These are phyloP conservation scores for Lindbergichthys nudifrons DNA, from an alignment of 2,797 vertebrate species.

Conservation along the genomic window DNA sequence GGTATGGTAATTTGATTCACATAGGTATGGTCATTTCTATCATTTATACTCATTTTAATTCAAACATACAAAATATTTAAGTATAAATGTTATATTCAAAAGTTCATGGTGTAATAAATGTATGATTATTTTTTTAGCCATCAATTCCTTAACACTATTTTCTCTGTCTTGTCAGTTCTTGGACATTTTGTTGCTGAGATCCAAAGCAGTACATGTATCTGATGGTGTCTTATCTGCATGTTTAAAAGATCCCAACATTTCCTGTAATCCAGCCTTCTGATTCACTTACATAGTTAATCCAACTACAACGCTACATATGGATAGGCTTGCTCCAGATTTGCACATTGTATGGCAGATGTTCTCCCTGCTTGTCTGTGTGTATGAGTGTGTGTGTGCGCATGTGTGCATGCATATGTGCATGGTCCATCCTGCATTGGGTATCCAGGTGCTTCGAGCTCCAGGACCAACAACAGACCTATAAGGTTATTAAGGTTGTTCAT, in stretches of 20 bases:
- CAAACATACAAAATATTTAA: too few relatives aligned
- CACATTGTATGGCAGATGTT: conserved; percentile 62
- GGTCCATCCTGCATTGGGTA: conserved; percentile 36
- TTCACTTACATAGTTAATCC: conserved; percentile 65
- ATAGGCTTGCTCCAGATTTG: conserved; percentile 56
- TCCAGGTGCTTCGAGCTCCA: conserved; percentile 63
- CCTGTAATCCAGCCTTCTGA: conserved; percentile 55
- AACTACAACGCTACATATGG: conserved; percentile 54
- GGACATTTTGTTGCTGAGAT: conserved; percentile 13
- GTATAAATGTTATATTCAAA: too few relatives aligned
- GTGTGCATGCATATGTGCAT: conserved; percentile 6
- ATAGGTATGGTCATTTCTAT: too few relatives aligned
- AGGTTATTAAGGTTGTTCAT: conserved; percentile 81
- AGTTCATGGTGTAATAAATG: too few relatives aligned
- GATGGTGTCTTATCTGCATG: conserved; percentile 35
- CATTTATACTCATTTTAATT: too few relatives aligned
- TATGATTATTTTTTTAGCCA: too few relatives aligned
- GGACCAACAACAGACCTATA: conserved; percentile 59
- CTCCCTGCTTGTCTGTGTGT: conserved; percentile 22
- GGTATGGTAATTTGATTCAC: too few relatives aligned
- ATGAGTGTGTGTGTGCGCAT: conserved; percentile 14
- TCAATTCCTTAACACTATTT: not conserved
- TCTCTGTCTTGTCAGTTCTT: conserved; percentile 25
- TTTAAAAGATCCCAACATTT: conserved; percentile 53
- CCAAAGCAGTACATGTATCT: conserved; percentile 43